These are phyloP conservation scores for Chrysolina americana DNA, from an alignment of 2,888 invertebrate species.

Conservation along the genomic window DNA sequence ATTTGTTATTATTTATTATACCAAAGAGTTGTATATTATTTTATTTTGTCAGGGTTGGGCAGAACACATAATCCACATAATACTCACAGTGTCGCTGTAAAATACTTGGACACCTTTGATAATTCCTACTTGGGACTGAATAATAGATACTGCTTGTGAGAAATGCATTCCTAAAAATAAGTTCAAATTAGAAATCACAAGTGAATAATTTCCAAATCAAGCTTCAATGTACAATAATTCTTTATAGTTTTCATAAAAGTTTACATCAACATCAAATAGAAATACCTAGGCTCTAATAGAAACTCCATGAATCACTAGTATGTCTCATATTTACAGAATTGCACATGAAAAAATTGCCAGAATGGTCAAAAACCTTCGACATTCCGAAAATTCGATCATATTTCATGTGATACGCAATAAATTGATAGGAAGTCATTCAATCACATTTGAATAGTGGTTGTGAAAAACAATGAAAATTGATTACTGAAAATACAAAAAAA, in stretches of 20 bases:
- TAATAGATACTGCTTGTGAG: slow-evolving; percentile 96
- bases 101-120: slow-evolving; percentile 97
- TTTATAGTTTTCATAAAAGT: neutral
- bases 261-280: too few species aligned
- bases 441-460: slow-evolving; percentile 4
- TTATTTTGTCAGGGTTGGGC: neutral
- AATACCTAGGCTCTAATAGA: too few species aligned
- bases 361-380: neutral
- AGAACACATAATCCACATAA: neutral
- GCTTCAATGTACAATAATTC: neutral
- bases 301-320: too few species aligned
- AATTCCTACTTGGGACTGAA: slow-evolving; percentile 95
- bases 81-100: slow-evolving; percentile 92
- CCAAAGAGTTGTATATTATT: neutral
- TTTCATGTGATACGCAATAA: slow-evolving; percentile 21
- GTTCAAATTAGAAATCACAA: neutral
- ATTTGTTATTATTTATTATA: too few species aligned
- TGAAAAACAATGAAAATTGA: slow-evolving; percentile 33
- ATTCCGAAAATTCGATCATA: neutral
- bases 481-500: slow-evolving; percentile 27
- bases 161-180: slow-evolving; percentile 91
- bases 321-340: too few species aligned
- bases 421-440: neutral
- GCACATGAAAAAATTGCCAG: too few species aligned
- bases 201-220: neutral